Evolutionary conservation across 2,888 invertebrate genomes (phyloP).

Genomic region (Pseudococcus longispinus): DNA sequence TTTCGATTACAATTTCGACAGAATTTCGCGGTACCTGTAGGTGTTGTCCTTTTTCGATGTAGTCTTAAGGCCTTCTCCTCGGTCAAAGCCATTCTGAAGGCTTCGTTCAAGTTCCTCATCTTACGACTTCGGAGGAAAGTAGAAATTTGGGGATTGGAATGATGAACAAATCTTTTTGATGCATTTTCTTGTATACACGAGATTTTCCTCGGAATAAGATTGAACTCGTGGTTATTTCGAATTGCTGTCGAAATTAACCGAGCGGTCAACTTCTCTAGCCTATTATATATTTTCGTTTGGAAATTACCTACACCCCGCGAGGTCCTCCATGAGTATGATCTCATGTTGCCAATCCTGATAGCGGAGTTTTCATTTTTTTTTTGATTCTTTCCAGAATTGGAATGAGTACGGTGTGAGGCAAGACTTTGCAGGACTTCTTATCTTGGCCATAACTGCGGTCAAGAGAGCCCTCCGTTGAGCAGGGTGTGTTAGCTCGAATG

Average conservation of each 20-base stretch:
- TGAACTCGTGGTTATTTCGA: background rate
- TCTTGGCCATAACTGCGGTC: background rate
- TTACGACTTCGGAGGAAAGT: background rate
- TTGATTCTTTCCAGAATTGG: too few species aligned
- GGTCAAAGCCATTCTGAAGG: background rate
- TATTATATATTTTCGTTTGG: conserved; percentile 45
- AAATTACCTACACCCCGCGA: conserved; percentile 51
- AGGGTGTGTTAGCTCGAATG: background rate
- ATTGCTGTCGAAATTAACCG: background rate
- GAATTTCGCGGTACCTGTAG: background rate
- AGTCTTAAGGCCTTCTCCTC: conserved; percentile 16
- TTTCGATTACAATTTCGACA: background rate
- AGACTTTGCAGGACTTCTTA: background rate
- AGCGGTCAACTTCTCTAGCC: background rate
- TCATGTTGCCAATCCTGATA: too few species aligned
- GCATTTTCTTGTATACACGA: background rate
- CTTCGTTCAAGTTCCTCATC: background rate
- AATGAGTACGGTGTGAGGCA: background rate
- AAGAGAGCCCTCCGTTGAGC: background rate
- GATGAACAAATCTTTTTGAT: conserved; percentile 4
- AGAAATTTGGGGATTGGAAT: conserved; percentile 16
- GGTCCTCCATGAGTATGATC: too few species aligned
- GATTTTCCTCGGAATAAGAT: background rate
- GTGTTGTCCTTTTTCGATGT: too few species aligned
- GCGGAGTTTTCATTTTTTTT: conserved; percentile 54